A percentile compares a stretch with the other conserved stretches of the same genome.
Evolutionary conservation across 2,797 vertebrate species (phyloP).

Genomic region (Adelosebastes latens): DNA sequence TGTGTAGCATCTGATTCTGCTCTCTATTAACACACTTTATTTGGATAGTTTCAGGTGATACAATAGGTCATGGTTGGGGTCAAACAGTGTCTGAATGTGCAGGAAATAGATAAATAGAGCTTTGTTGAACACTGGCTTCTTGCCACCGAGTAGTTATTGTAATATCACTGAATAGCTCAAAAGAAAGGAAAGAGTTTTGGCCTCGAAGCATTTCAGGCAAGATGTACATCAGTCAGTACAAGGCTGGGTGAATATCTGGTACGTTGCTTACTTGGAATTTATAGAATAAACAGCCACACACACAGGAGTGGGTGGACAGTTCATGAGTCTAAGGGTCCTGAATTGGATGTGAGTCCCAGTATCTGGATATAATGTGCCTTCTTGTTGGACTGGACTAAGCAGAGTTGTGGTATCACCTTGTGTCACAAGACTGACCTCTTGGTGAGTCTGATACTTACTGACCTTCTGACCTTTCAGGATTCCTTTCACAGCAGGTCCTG

Average conservation of each 20-base stretch:
- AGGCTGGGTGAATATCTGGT: background rate
- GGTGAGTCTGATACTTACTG: constrained; percentile 6
- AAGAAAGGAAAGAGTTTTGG: background rate
- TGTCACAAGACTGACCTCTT: constrained; percentile 17
- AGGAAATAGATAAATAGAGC: background rate
- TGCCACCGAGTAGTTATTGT: background rate
- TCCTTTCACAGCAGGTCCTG: constrained; percentile 64
- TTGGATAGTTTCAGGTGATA: background rate
- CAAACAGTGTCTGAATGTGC: background rate
- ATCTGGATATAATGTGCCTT: background rate
- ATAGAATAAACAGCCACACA: background rate
- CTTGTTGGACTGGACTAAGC: background rate
- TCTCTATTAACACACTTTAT: background rate
- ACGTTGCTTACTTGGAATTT: background rate
- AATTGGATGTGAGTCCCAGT: background rate
- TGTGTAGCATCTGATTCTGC: background rate
- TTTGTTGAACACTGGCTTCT: background rate
- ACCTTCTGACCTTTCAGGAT: constrained; percentile 55
- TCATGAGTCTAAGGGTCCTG: background rate
- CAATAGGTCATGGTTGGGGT: background rate
- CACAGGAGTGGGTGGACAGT: background rate
- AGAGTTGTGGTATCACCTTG: background rate
- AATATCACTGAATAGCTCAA: background rate
- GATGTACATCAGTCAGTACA: background rate
- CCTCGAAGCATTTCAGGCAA: background rate